Base-by-base conservation (phyloP, 2,113 vertebrate species). In the Chaetodon auriga region DNA sequence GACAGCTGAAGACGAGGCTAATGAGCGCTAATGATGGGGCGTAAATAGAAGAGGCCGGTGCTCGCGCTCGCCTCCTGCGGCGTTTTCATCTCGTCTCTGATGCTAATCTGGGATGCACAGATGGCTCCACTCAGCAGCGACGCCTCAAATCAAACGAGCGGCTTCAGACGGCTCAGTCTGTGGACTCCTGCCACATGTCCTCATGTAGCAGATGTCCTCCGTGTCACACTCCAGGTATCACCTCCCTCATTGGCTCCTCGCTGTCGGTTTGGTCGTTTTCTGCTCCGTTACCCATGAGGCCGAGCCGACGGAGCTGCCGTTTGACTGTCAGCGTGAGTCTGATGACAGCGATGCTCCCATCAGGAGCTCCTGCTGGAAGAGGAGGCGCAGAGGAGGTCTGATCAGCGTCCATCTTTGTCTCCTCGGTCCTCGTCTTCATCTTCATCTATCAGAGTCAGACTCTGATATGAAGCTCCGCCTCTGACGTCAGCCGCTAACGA, bases 151-250 rank as follows among this genome's bases (percentile, higher is more conserved):
- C 65, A 77, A 77, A 77, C 10, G 15, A n/a, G 35, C 25, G 14
- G 30, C 54, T 30, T 54, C 35, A 68, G 13, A 25, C 16, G 30
- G 19, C 74, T 55, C 57, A 12, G 21, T 15, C n/a, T 64, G 70
- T 25, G 64, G 77, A 43, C 10, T 25, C 0, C 5, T 7, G 25
- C 58, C 77, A 70, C 49, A 75, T 80, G 83, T 25, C 23, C 0
- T 51, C 57, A 7, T 38, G 68, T 38, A 53, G 46, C 55, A 68
- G 80, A 53, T 74, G 69, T 81, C 78, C 60, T 65, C 60, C 15
- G 46, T 25, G n/a, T 30, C 43, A n/a, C 7, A 19, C 54, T 66
- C 1, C 68, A 38, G 81, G 69, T 62, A 66, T 36, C 61, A 0
- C 0, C 75, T 53, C 68, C 68, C 61, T 53, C 35, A 12, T 7